Evolutionary conservation across 2,888 invertebrate species (phyloP).

Genomic region (Idaea straminata): DNA sequence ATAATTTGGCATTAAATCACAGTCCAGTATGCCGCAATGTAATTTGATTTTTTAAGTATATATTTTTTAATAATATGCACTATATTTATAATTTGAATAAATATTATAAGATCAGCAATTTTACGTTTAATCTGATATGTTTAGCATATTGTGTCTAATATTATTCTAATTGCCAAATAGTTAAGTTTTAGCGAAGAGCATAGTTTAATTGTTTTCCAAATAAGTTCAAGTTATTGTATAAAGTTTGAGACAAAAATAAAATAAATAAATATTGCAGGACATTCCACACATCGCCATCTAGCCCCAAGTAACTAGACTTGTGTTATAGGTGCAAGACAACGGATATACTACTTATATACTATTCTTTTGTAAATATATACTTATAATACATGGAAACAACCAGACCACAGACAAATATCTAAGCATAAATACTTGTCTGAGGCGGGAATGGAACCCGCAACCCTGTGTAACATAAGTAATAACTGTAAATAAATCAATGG

Average conservation of each 20-base stretch:
- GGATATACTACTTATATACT: too few relatives aligned
- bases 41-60: not conserved
- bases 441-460: too few relatives aligned
- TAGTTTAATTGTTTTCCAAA: not conserved
- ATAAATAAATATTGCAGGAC: too few relatives aligned
- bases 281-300: too few relatives aligned
- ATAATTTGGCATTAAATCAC: not conserved
- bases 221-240: not conserved
- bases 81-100: not conserved
- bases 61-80: not conserved
- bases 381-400: too few relatives aligned
- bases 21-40: not conserved
- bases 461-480: not conserved
- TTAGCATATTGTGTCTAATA: not conserved
- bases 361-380: too few relatives aligned
- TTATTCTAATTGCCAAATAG: not conserved
- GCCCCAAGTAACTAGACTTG: too few relatives aligned
- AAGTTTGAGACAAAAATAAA: too few relatives aligned
- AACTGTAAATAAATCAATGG: not conserved
- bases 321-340: too few relatives aligned
- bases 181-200: not conserved
- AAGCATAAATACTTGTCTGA: too few relatives aligned
- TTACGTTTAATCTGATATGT: not conserved
- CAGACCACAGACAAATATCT: too few relatives aligned
- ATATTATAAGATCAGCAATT: not conserved